Percentiles rank a stretch among this genome's conserved stretches.
These are phyloP conservation scores for Acanthosepion esculentum DNA, from an alignment of 2,888 invertebrate species.

Conservation along the genomic window DNA sequence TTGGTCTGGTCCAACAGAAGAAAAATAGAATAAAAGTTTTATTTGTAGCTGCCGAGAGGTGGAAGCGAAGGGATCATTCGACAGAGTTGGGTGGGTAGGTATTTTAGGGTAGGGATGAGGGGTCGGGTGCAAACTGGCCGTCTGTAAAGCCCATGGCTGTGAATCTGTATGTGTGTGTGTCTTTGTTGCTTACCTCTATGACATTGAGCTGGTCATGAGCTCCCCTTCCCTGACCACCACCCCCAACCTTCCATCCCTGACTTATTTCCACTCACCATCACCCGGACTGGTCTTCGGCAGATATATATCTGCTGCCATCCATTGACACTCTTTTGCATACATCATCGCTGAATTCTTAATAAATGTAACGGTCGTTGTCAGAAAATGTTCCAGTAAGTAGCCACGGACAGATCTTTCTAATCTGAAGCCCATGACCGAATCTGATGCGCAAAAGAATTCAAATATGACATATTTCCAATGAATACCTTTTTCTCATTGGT, in stretches of 20 bases:
- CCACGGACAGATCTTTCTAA: constrained; percentile 40
- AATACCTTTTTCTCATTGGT: constrained; percentile 35
- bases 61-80: not conserved
- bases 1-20: not conserved
- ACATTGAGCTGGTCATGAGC: not conserved
- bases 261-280: no score
- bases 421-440: constrained; percentile 42
- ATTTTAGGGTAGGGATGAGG: not conserved
- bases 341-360: constrained; percentile 42
- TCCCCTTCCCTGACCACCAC: not conserved
- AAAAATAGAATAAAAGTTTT: not conserved
- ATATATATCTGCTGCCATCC: constrained; percentile 44
- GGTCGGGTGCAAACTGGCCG: not conserved
- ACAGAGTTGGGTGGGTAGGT: not conserved
- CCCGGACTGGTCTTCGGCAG: not conserved
- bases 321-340: constrained; percentile 46
- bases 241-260: not conserved
- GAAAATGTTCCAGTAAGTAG: constrained; percentile 46
- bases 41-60: not conserved
- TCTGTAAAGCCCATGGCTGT: not conserved
- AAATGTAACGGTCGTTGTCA: constrained; percentile 45
- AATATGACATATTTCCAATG: constrained; percentile 46
- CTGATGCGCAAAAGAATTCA: constrained; percentile 43
- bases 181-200: not conserved
- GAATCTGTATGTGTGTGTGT: not conserved